Evolutionary conservation across 2,113 vertebrate species (phyloP).

Genomic region (Ptilonorhynchus violaceus): DNA sequence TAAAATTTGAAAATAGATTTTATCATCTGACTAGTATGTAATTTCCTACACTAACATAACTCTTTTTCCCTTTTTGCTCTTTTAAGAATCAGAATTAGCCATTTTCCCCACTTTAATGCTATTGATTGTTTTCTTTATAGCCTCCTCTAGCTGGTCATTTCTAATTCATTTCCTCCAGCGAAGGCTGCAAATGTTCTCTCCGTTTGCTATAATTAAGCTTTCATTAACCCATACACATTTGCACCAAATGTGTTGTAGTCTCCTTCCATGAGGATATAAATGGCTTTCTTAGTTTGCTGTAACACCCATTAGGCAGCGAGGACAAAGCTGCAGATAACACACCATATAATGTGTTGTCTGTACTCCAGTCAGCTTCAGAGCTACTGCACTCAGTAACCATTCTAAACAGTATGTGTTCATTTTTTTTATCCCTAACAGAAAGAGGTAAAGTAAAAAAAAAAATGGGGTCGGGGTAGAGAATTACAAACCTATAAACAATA

Average conservation of each 20-base stretch:
- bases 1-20: not conserved
- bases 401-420: not conserved
- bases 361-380: not conserved
- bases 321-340: not conserved
- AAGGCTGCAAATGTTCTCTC: not conserved
- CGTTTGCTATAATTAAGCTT: constrained; percentile 42
- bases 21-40: not conserved
- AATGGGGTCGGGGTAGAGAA: accelerated
- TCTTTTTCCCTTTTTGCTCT: not conserved
- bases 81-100: not conserved
- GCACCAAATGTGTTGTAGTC: not conserved
- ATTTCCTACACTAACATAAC: not conserved
- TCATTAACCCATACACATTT: constrained; percentile 21
- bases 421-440: not conserved
- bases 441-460: not conserved
- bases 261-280: not conserved
- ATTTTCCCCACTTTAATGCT: not conserved
- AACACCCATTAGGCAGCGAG: not conserved
- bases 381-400: not conserved
- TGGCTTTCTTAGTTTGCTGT: not conserved
- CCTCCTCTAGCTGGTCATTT: not conserved
- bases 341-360: not conserved
- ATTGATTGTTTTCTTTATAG: constrained; percentile 24
- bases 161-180: not conserved
- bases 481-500: not conserved